These are phyloP conservation scores for Urosaurus nigricauda DNA, from an alignment of 2,797 vertebrate species.

Conservation along the genomic window DNA sequence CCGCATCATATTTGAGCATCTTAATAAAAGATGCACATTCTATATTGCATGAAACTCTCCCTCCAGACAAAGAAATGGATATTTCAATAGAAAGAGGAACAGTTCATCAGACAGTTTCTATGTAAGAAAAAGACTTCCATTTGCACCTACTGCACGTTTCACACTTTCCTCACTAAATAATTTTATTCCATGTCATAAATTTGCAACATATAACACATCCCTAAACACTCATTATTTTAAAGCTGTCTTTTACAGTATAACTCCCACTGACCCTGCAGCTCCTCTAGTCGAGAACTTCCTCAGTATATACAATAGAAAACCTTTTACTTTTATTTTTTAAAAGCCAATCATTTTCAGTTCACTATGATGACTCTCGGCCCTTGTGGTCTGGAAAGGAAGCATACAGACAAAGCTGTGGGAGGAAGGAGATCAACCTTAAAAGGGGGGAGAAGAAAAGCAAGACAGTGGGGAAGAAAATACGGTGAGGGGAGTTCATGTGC, in stretches of 20 bases:
- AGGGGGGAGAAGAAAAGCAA: no score
- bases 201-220: neutral
- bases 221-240: neutral
- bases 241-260: neutral
- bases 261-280: neutral
- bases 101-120: neutral
- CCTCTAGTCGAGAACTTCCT: neutral
- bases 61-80: neutral
- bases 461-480: no score
- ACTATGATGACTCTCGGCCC: neutral
- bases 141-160: neutral
- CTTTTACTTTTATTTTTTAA: neutral
- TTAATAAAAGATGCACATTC: conserved; percentile 8
- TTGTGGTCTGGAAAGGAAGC: neutral
- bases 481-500: no score
- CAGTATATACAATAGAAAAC: neutral
- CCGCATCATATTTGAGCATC: neutral
- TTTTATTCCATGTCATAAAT: neutral
- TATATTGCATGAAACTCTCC: neutral
- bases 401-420: neutral
- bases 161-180: neutral
- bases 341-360: neutral
- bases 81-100: neutral
- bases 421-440: neutral
- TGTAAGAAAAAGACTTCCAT: neutral